Evolutionary conservation across 2,113 vertebrate genomes (phyloP), one percentile per base, ranked within the genome.

Genomic region (Myotis yumanensis): DNA sequence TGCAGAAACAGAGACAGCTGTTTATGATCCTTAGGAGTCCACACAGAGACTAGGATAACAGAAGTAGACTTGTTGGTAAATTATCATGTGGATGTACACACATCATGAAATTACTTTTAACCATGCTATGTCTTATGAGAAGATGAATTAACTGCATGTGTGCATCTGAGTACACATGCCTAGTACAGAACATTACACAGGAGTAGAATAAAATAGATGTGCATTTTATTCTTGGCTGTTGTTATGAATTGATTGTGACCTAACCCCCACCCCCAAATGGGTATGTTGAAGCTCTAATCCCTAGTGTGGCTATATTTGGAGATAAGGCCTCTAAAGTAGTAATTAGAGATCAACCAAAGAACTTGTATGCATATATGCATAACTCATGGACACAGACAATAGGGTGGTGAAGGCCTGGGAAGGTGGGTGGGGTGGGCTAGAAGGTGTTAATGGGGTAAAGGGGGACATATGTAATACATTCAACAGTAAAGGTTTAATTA

Each of bases 1-100:
- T 35, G 71, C 23, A 89, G 59, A 89, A 75, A 91, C 69, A 93
- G 59, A 76, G 43, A 71, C 46, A 77, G 77, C 59, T 90, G 46
- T 76, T 90, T 23, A 40, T n/a, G 51, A 51, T 82, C 8, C 4
- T 35, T 18, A 4, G 48, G 40, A 62, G 32, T 68, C 40, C 16
- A 69, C n/a, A 59, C 5, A 32, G 75, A 93, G 28, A 22, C 18
- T 81, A 28, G 15, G 43, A 66, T 72, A 84, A 43, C 87, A 93
- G 30, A 85, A 48, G 23, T 30, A 87, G 48, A 30, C 95, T 77
- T 87, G 18, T 88, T 72, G 86, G 25, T 68, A 73, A 57, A 68
- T 92, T 85, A 35, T 18, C 52, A 81, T 35, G 20, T 16, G 5
- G 10, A 5, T 51, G 3, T 17, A 52, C 11, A 52, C 11, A 51